Conservation (phyloP, 2,113 vertebrate species). For the Addax nasomaculatus region DNA sequence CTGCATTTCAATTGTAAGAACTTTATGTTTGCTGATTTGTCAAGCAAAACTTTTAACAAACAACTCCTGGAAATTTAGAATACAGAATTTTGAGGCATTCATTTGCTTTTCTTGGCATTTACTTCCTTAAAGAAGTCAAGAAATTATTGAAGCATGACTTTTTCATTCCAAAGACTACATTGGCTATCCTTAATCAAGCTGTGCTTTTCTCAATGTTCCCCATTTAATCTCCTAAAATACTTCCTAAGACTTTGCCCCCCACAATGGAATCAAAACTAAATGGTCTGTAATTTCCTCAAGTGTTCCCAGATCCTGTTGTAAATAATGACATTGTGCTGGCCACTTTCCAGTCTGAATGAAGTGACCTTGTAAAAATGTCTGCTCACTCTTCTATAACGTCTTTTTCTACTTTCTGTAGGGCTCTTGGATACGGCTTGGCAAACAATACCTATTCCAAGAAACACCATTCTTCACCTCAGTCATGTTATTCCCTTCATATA, state of each 20-base stretch:
- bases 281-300: constrained; percentile 85
- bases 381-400: constrained; percentile 74
- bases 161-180: constrained; percentile 75
- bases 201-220: constrained; percentile 79
- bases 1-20: constrained; percentile 39
- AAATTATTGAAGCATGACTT: constrained; percentile 77
- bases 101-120: constrained; percentile 75
- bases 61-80: constrained; percentile 64
- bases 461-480: constrained; percentile 63
- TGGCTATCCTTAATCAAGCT: constrained; percentile 81
- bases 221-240: constrained; percentile 84
- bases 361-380: constrained; percentile 79
- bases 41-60: constrained; percentile 60
- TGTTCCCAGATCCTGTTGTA: constrained; percentile 80
- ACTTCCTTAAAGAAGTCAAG: constrained; percentile 76
- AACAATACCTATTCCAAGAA: constrained; percentile 71
- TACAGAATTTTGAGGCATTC: constrained; percentile 59
- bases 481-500: constrained; percentile 60
- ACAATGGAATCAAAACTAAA: constrained; percentile 83
- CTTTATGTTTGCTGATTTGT: constrained; percentile 44
- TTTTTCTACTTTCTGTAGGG: constrained; percentile 67
- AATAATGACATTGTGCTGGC: constrained; percentile 82
- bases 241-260: constrained; percentile 81
- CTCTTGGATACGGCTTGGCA: constrained; percentile 68
- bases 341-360: constrained; percentile 79